phyloP scores from a whole-genome alignment of 1,140 invertebrate genomes.

The Hypsibius dujardini region DNA sequence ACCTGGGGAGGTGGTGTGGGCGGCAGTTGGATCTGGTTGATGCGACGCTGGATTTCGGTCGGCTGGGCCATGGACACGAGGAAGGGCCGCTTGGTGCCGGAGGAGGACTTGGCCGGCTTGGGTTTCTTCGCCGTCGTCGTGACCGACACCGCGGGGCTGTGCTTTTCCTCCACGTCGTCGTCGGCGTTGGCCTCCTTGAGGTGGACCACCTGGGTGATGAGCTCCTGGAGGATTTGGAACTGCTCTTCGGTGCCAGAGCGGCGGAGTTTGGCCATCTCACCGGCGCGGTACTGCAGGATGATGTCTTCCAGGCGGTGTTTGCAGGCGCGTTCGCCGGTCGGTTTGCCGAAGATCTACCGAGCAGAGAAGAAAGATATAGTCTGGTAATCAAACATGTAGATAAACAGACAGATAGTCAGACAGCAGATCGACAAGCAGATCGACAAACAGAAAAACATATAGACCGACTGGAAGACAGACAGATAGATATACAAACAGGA shows the following conservation, averaged over 20 bases:
- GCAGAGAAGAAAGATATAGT: background rate
- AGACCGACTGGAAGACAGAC: no score
- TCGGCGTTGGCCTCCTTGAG: background rate
- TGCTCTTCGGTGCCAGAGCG: constrained; percentile 12
- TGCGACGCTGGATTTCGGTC: background rate
- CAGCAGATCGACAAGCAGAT: no score
- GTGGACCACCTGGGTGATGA: background rate
- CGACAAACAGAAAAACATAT: no score
- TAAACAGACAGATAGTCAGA: no score
- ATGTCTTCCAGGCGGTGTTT: constrained; percentile 10
- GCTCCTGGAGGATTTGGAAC: background rate
- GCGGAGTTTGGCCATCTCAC: background rate
- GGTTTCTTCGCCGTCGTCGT: no score
- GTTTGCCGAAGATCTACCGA: background rate
- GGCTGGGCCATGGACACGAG: constrained; percentile 9
- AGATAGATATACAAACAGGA: no score
- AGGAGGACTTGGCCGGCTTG: background rate
- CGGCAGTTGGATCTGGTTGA: background rate
- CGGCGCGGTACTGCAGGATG: background rate
- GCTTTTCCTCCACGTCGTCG: no score
- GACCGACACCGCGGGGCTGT: no score
- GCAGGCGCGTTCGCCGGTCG: constrained; percentile 4
- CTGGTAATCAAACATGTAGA: background rate
- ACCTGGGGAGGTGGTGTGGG: background rate
- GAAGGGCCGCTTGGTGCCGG: background rate